Evolutionary conservation across 2,113 vertebrate species (phyloP).

Genomic region (Jacana jacana): DNA sequence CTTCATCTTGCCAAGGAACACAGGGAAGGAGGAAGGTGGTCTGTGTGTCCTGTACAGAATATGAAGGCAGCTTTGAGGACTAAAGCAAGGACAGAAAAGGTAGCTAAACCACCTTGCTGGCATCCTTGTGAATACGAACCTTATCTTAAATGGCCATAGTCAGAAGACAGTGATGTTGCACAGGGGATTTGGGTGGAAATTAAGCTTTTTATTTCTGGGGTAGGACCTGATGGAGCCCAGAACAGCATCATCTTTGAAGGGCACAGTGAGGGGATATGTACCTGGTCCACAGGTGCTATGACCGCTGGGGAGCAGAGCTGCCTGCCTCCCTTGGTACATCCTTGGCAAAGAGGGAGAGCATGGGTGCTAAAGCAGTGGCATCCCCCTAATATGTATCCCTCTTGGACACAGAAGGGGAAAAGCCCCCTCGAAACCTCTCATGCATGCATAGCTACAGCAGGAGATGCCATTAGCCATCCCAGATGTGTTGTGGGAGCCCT

Average conservation of each 20-base stretch:
- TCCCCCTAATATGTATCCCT: fast-evolving
- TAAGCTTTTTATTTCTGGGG: not conserved
- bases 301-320: not conserved
- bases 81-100: not conserved
- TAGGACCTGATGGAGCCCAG: not conserved
- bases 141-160: not conserved
- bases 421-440: not conserved
- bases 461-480: not conserved
- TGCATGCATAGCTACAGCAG: not conserved
- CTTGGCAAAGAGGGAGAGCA: not conserved
- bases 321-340: not conserved
- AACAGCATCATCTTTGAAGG: not conserved
- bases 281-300: not conserved
- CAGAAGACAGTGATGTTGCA: not conserved
- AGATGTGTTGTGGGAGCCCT: not conserved
- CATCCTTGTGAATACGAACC: not conserved
- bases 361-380: not conserved
- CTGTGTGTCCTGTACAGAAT: not conserved
- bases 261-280: fast-evolving
- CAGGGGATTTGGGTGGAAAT: not conserved
- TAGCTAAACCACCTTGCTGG: not conserved
- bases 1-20: not conserved
- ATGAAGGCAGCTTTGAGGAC: not conserved
- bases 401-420: not conserved
- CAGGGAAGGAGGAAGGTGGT: not conserved